These are phyloP conservation scores for Ophion ventricosus DNA, from an alignment of 2,888 invertebrate genomes.

Conservation along the genomic window DNA sequence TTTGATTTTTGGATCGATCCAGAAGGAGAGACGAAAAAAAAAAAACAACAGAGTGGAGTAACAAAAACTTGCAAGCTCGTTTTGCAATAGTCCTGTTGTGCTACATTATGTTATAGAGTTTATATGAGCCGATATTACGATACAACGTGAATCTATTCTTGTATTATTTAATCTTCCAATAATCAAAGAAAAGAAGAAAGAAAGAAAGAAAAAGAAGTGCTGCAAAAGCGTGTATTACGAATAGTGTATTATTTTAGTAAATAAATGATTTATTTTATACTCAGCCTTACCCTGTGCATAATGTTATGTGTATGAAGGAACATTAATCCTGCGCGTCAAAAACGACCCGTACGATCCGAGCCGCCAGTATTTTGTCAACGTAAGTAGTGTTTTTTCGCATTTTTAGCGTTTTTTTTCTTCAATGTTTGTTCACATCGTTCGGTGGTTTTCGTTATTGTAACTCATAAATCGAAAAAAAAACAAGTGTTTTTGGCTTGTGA, in stretches of 20 bases:
- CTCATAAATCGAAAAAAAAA: too few relatives aligned
- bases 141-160: constrained; percentile 49
- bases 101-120: constrained; percentile 61
- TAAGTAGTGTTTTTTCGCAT: too few relatives aligned
- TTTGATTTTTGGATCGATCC: constrained; percentile 43
- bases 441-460: too few relatives aligned
- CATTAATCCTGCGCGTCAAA: too few relatives aligned
- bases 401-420: too few relatives aligned
- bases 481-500: too few relatives aligned
- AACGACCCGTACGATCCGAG: too few relatives aligned
- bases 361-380: too few relatives aligned
- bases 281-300: constrained; percentile 16
- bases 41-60: constrained; percentile 23
- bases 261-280: constrained; percentile 80
- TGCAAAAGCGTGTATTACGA: constrained; percentile 68
- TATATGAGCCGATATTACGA: constrained; percentile 47
- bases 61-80: constrained; percentile 8
- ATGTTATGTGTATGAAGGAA: background rate
- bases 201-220: constrained; percentile 22
- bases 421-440: too few relatives aligned
- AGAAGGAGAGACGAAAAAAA: constrained; percentile 34
- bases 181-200: constrained; percentile 69
- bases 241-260: constrained; percentile 78
- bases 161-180: constrained; percentile 74
- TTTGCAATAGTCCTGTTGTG: constrained; percentile 56